Conservation (phyloP, 2,888 invertebrate species). For the Ditula angustiorana region DNA sequence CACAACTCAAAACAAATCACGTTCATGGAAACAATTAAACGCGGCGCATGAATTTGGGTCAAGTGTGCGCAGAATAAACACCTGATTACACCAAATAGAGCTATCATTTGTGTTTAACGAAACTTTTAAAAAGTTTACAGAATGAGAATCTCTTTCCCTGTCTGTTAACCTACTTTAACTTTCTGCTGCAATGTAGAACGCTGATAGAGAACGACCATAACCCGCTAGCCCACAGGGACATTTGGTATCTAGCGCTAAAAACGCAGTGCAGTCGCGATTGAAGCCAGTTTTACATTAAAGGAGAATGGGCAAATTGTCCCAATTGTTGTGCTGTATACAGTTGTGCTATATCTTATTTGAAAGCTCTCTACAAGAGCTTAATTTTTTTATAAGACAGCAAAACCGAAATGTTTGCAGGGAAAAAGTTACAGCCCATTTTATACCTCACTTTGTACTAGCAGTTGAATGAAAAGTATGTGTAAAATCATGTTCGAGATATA, state of each 20-base stretch:
- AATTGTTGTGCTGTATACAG: too few relatives aligned
- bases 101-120: not conserved
- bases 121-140: conserved; percentile 8
- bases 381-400: too few relatives aligned
- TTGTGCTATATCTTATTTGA: too few relatives aligned
- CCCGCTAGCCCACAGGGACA: not conserved
- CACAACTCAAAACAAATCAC: conserved; percentile 49
- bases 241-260: not conserved
- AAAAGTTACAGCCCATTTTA: too few relatives aligned
- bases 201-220: not conserved
- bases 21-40: conserved; percentile 46
- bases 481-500: too few relatives aligned
- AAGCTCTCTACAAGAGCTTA: too few relatives aligned
- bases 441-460: too few relatives aligned
- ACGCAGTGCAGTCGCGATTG: too few relatives aligned
- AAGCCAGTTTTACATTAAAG: too few relatives aligned
- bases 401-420: too few relatives aligned
- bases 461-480: too few relatives aligned
- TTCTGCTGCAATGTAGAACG: not conserved
- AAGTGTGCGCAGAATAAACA: conserved; percentile 60
- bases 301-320: too few relatives aligned
- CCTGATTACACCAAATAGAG: conserved; percentile 15
- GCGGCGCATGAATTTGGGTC: conserved; percentile 54
- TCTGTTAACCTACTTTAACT: not conserved
- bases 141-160: not conserved